These are phyloP conservation scores for Lomographa bimaculata DNA, from an alignment of 2,888 invertebrate genomes.

Conservation along the genomic window DNA sequence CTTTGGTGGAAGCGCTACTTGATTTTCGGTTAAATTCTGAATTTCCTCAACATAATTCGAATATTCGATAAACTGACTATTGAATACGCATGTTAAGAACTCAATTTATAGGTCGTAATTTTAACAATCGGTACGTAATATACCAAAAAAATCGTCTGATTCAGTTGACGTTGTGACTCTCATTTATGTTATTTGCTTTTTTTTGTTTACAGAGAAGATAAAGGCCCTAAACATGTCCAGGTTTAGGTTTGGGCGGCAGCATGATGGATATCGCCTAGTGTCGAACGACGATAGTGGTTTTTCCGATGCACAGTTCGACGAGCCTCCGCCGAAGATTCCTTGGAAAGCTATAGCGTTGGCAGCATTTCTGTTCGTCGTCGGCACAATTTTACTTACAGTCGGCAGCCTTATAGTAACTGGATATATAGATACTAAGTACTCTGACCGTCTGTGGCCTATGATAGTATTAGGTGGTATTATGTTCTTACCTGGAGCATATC, in stretches of 20 bases:
- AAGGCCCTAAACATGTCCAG: slow-evolving; percentile 80
- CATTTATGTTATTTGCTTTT: too few relatives aligned
- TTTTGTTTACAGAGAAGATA: slow-evolving; percentile 47
- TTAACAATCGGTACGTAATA: too few relatives aligned
- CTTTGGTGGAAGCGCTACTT: too few relatives aligned
- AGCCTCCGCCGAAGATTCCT: slow-evolving; percentile 88
- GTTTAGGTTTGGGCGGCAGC: slow-evolving; percentile 81
- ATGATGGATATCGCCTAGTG: slow-evolving; percentile 85
- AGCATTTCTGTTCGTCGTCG: slow-evolving; percentile 89
- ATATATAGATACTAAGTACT: slow-evolving; percentile 91
- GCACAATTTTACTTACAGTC: slow-evolving; percentile 88
- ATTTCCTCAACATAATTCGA: too few relatives aligned
- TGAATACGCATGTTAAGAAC: too few relatives aligned
- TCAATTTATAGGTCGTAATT: too few relatives aligned
- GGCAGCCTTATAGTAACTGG: slow-evolving; percentile 92
- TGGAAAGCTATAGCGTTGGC: slow-evolving; percentile 93
- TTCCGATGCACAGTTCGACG: slow-evolving; percentile 87
- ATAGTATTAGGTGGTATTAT: slow-evolving; percentile 93
- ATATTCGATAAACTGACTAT: too few relatives aligned
- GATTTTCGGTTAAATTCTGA: too few relatives aligned
- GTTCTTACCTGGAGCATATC: slow-evolving; percentile 96
- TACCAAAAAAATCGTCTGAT: too few relatives aligned
- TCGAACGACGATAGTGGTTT: slow-evolving; percentile 85
- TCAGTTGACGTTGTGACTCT: too few relatives aligned
- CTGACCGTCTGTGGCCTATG: slow-evolving; percentile 94